A percentile compares a stretch with the other conserved stretches of the same genome.
Conservation (phyloP, 2,797 vertebrate genomes). For the Anguilla megastoma region DNA sequence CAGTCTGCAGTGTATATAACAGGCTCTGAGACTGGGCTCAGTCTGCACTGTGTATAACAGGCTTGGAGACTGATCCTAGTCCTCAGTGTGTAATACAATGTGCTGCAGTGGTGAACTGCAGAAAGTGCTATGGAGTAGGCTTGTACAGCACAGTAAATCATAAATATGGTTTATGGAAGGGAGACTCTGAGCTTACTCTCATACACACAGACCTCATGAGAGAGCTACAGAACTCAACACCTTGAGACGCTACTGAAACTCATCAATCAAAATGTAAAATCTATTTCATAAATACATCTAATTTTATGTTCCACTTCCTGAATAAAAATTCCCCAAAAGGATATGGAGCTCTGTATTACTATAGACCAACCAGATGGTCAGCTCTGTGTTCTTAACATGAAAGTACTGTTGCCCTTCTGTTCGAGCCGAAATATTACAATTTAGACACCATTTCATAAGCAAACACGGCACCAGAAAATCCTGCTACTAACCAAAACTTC, state of each 20-base stretch:
- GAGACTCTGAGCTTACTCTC: background rate
- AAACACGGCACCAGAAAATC: background rate
- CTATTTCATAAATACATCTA: background rate
- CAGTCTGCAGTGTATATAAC: background rate
- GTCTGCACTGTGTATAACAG: background rate
- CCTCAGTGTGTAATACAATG: background rate
- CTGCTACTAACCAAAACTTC: background rate
- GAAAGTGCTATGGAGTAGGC: background rate
- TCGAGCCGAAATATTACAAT: background rate
- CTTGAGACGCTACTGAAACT: no score
- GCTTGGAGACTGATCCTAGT: background rate
- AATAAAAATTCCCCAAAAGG: background rate
- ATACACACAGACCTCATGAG: no score
- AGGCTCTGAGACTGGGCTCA: background rate
- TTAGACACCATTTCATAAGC: background rate
- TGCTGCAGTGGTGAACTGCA: background rate
- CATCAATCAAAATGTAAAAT: background rate
- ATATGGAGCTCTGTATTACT: background rate
- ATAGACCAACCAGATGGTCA: background rate
- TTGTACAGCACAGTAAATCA: background rate
- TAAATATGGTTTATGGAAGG: no score
- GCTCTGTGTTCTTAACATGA: background rate
- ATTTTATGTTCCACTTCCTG: background rate
- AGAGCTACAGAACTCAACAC: no score
- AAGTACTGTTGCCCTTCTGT: background rate